Percentiles rank a stretch among this genome's conserved stretches.
phyloP scores from a whole-genome alignment of 2,113 vertebrate genomes.

The Elephas maximus region DNA sequence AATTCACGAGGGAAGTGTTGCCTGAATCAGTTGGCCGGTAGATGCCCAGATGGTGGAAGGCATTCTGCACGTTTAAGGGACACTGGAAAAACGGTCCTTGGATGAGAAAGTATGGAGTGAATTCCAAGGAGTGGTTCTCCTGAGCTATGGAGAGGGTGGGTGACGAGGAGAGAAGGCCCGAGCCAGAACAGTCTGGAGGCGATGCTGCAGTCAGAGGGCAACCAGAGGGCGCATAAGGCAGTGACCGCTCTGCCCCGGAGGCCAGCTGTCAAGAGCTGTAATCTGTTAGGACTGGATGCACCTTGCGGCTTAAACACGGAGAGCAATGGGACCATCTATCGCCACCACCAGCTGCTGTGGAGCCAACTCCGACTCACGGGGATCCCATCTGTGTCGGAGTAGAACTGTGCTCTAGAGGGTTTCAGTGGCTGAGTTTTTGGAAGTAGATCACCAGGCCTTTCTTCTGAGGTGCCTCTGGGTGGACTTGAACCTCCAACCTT shows the following conservation, averaged over 20 bases:
- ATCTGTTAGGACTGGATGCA: not conserved
- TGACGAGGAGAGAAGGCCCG: not conserved
- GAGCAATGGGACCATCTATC: no score
- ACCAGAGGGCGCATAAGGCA: accelerated
- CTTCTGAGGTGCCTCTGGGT: not conserved
- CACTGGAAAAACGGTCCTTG: not conserved
- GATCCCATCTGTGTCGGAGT: not conserved
- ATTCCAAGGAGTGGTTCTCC: not conserved
- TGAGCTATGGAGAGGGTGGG: not conserved
- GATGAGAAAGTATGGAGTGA: not conserved
- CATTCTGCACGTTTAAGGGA: not conserved
- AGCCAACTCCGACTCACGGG: not conserved
- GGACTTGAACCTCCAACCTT: not conserved
- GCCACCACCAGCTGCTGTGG: no score
- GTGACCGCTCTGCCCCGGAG: accelerated
- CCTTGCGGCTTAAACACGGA: not conserved
- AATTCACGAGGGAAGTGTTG: not conserved
- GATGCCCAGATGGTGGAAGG: not conserved
- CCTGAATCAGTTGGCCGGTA: not conserved
- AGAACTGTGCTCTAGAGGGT: not conserved
- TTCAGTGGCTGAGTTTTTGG: not conserved
- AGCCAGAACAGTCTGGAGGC: not conserved
- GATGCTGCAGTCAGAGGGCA: not conserved
- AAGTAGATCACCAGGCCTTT: not conserved
- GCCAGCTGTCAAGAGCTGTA: not conserved